Base-by-base conservation (phyloP, 2,797 vertebrate species). In the Serranus cabrilla region DNA sequence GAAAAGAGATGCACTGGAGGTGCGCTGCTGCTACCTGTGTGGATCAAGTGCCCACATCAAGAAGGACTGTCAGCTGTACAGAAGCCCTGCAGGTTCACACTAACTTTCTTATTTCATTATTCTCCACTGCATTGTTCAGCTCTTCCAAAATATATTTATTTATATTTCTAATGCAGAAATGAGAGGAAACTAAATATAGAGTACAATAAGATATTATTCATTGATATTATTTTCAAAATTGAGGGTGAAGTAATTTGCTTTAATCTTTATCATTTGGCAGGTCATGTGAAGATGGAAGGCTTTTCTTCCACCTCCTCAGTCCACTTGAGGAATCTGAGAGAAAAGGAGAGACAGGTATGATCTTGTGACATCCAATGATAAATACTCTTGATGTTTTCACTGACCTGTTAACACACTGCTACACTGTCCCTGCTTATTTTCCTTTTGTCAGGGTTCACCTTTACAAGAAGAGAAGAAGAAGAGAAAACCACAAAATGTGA, bases 21-120 rank as follows among this genome's bases (percentile, higher is more conserved):
- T 95, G 16, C 95, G 97, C 65, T 98, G 97, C 90, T 99, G 98
- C 87, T 99, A 94, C 86, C 93, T 97, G 74, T 99, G 98, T 93
- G 96, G 97, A 75, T 96, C 95, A 76, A 96, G 91, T 84, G 78
- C 95, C 70, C 98, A 99, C 88, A 96, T 99, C 81, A 99, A 97
- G 94, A 98, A 95, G 85, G 97, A 99, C 85, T 99, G 97, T 62
- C 95, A 94, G 18, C 94, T 95, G n/a, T 95, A 96, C 87, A 96
- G 95, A 95, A 95, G 93, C 87, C 77, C 93, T 83, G 73, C 95
- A 96, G 97, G 97, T 98, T 93, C 17, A 37, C 21, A n/a, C 5
- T 5, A n/a, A 18, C 5, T 52, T 60, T 1, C 0, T 16, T 0
- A 0, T n/a, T n/a, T 4, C 39, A 4, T 46, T 2, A 25, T 51